Evolutionary conservation across 2,888 invertebrate species (phyloP), one percentile per base, ranked within the genome.

Genomic region (Stenodera caucasica): DNA sequence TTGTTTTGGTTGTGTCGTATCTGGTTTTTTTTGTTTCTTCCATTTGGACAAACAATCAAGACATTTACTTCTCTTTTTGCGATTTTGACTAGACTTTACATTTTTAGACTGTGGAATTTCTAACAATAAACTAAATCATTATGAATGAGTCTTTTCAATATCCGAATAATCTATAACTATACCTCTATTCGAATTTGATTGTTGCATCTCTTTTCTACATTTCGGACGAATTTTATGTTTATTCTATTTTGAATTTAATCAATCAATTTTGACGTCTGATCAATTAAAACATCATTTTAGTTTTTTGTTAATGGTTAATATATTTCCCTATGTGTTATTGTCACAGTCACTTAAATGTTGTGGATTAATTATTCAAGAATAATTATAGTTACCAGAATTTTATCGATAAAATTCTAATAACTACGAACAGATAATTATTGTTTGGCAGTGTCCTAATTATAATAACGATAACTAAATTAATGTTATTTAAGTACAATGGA

Each of bases 251-350:
- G 7, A 21, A 15, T 18, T 14, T 55, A 8, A 23, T 11, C 9
- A 30, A 45, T 26, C 18, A 45, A 26, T 21, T 30, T 29, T 55
- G 29, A 49, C 55, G 15, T 35, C 14, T 6, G 14, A 11, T 7
- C 2, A 54, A 18, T n/a, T n/a, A 11, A n/a, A 26, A 26, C 26
- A 26, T 26, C 26, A 26, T 26, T 26, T 26, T 26, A 4, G 26
- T 26, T 30, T 23, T 18, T 49, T 67, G 57, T n/a, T n/a, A 64
- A 65, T 54, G 53, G 55, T 61, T 67, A 67, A 67, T 75, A 70
- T 76, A 75, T 76, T 76, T 75, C 70, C 71, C 75, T 78, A 78
- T 70, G 68, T 72, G 70, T 79, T 79, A 79, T 79, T 79, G 79
- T 79, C 79, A 77, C 78, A 78, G 78, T 79, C 79, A 79, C 78